Evolutionary conservation across 2,888 invertebrate genomes (phyloP).

Genomic region (Mythimna vitellina): DNA sequence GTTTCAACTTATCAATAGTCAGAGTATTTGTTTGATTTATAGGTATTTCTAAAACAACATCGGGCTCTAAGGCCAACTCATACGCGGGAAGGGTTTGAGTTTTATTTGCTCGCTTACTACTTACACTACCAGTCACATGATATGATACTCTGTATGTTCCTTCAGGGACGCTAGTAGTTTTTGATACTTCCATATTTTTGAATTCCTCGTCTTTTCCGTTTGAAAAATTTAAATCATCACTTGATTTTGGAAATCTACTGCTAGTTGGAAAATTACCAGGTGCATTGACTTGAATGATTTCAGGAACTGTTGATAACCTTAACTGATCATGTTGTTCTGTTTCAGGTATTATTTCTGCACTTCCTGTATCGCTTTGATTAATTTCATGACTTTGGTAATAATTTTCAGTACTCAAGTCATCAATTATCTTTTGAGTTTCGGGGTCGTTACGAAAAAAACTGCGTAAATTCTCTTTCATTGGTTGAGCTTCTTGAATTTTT

Average conservation of each 20-base stretch:
- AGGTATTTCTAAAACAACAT: constrained; percentile 86
- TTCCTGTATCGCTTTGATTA: constrained; percentile 68
- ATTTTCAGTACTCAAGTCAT: constrained; percentile 78
- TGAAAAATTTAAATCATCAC: constrained; percentile 74
- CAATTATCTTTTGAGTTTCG: constrained; percentile 74
- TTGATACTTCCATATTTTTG: constrained; percentile 58
- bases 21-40: constrained; percentile 82
- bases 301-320: constrained; percentile 68
- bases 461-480: constrained; percentile 77
- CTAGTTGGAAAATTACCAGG: constrained; percentile 69
- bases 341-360: constrained; percentile 71
- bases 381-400: constrained; percentile 69
- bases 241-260: constrained; percentile 84
- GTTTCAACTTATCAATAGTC: constrained; percentile 87
- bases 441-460: constrained; percentile 79
- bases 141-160: constrained; percentile 88
- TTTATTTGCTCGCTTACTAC: constrained; percentile 87
- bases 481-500: constrained; percentile 77
- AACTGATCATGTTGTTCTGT: constrained; percentile 66
- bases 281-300: constrained; percentile 68
- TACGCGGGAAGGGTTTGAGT: constrained; percentile 85
- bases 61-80: constrained; percentile 85
- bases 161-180: constrained; percentile 76
- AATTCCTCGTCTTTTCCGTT: constrained; percentile 59
- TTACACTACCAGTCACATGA: constrained; percentile 88